Conservation (phyloP, 2,797 vertebrate genomes). For the Leptatherina wallacei region DNA sequence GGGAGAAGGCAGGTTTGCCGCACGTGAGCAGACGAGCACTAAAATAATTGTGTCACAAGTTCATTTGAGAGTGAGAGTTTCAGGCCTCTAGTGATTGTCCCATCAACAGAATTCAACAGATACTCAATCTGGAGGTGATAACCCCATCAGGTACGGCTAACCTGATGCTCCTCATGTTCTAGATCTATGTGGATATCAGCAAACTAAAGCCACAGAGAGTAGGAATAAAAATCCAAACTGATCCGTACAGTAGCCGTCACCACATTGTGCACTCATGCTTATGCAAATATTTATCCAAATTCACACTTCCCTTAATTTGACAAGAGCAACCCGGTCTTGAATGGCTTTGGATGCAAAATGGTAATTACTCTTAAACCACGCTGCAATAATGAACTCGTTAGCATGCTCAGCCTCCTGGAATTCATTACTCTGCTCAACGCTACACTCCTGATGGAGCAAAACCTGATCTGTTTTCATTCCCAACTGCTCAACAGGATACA, state of each 20-base stretch:
- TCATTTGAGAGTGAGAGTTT: neutral
- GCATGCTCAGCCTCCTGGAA: conserved; percentile 80
- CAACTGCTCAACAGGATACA: conserved; percentile 22
- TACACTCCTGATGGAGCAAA: conserved; percentile 60
- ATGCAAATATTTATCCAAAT: conserved; percentile 79
- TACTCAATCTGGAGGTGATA: neutral
- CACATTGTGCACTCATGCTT: conserved; percentile 28
- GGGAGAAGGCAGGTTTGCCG: neutral
- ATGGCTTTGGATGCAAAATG: conserved; percentile 79
- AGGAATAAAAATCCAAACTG: neutral
- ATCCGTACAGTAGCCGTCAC: conserved; percentile 24
- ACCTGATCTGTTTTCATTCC: conserved; percentile 59
- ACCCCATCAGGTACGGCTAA: neutral
- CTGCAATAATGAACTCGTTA: conserved; percentile 82
- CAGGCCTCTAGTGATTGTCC: neutral
- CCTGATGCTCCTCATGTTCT: neutral
- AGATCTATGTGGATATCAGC: conserved; percentile 4
- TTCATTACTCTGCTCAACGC: conserved; percentile 63
- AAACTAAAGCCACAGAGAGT: conserved; percentile 6
- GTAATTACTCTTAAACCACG: conserved; percentile 78
- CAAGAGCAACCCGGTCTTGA: conserved; percentile 68
- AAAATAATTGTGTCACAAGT: conserved; percentile 11
- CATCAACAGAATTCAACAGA: conserved; percentile 1
- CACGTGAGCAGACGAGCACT: conserved; percentile 3
- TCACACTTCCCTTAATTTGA: conserved; percentile 75